Percentiles rank a stretch among this genome's conserved stretches.
Evolutionary conservation across 2,113 vertebrate species (phyloP).

Genomic region (Hirundichthys speculiger): DNA sequence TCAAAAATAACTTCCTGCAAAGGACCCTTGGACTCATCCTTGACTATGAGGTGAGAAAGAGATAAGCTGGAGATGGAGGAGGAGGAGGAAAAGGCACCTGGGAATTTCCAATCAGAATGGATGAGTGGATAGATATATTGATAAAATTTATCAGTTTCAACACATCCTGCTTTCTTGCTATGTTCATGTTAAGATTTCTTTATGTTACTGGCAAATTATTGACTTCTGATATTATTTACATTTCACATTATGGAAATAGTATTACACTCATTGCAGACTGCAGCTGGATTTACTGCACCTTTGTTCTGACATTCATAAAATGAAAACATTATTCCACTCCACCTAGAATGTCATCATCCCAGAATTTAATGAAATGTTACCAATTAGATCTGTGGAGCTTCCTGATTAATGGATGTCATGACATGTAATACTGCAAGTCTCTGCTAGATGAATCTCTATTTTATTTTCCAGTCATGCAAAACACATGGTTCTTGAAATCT

Average conservation of each 20-base stretch:
- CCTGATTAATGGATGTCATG: not conserved
- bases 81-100: no score
- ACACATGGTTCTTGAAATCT: not conserved
- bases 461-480: not conserved
- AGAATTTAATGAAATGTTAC: not conserved
- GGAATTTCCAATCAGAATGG: no score
- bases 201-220: no score
- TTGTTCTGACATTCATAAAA: slow-evolving; percentile 4
- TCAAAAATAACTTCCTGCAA: no score
- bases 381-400: slow-evolving; percentile 4
- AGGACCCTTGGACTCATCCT: no score
- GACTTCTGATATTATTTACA: not conserved
- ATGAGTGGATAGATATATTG: no score
- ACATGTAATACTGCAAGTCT: not conserved
- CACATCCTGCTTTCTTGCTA: no score
- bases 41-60: no score
- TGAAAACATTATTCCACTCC: slow-evolving; percentile 5
- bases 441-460: slow-evolving; percentile 8
- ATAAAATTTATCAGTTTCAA: no score
- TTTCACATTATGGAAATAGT: not conserved
- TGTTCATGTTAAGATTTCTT: no score
- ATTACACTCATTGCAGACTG: not conserved
- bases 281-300: not conserved
- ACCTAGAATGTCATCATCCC: slow-evolving; percentile 11
- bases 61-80: no score